A percentile compares a stretch with the other conserved stretches of the same genome.
Evolutionary conservation across 1,140 invertebrate species (phyloP).

Genomic region (Trichoplusia ni): DNA sequence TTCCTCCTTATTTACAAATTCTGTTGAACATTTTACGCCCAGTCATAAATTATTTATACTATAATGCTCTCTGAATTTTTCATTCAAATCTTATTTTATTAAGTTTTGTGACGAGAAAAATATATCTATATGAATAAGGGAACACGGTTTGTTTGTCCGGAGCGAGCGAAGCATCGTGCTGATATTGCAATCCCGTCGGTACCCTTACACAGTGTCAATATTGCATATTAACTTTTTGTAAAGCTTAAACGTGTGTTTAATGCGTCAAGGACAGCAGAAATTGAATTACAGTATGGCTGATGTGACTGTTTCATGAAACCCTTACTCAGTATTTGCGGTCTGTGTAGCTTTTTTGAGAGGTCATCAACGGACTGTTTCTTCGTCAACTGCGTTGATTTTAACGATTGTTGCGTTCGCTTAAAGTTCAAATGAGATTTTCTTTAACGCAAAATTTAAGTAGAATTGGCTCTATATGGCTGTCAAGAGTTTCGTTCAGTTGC

Average conservation of each 20-base stretch:
- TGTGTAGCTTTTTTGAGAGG: no score
- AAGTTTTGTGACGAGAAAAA: conserved; percentile 9
- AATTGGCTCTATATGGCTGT: no score
- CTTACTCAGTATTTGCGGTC: background rate
- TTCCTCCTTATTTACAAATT: no score
- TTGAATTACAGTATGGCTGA: background rate
- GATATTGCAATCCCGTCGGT: conserved; percentile 42
- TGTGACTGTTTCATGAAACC: background rate
- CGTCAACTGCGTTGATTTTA: no score
- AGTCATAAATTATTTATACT: no score
- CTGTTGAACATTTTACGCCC: conserved; percentile 23
- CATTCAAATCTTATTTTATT: conserved; percentile 15
- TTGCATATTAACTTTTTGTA: conserved; percentile 43
- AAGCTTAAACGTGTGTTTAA: background rate
- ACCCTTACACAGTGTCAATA: conserved; percentile 40
- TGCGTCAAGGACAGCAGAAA: background rate
- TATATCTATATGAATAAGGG: conserved; percentile 10
- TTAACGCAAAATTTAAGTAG: no score
- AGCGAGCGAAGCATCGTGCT: conserved; percentile 12
- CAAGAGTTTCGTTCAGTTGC: no score
- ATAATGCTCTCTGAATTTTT: no score
- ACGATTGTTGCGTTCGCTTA: no score
- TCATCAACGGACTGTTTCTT: no score
- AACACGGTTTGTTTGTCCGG: conserved; percentile 35
- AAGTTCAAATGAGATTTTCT: no score